These are phyloP conservation scores for Lasioglossum morio DNA, from an alignment of 2,888 invertebrate species.

Conservation along the genomic window DNA sequence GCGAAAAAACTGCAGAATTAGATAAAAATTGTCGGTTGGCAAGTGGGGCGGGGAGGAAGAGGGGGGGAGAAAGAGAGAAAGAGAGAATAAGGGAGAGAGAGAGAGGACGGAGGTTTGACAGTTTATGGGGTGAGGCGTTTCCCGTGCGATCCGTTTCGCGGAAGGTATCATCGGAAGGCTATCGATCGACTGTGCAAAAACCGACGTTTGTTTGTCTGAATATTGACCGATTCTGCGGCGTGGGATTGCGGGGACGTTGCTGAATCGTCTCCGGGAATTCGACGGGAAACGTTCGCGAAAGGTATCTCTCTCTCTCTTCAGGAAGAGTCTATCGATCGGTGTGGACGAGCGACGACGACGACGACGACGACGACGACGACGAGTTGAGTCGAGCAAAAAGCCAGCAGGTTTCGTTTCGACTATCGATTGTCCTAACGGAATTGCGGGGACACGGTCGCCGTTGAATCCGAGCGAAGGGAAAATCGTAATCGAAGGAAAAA, in stretches of 20 bases:
- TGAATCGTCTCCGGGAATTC: conserved; percentile 1
- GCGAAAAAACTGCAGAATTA: neutral
- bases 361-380: neutral
- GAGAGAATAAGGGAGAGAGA: too few species aligned
- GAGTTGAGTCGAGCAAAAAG: neutral
- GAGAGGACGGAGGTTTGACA: neutral
- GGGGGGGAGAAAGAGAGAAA: too few species aligned
- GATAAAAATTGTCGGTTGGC: neutral
- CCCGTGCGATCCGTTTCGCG: conserved; percentile 25
- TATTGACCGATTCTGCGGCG: conserved; percentile 6
- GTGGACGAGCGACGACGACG: neutral
- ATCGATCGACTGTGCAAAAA: neutral
- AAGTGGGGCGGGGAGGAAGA: neutral
- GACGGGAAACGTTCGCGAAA: neutral
- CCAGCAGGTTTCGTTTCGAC: neutral
- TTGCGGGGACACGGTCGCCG: neutral
- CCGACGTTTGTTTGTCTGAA: neutral
- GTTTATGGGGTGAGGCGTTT: conserved; percentile 50
- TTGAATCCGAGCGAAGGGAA: neutral
- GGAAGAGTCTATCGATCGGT: conserved; percentile 47
- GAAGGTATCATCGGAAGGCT: conserved; percentile 10
- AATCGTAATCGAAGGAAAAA: neutral
- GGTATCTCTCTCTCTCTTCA: neutral
- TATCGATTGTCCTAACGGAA: neutral
- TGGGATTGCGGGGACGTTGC: neutral